phyloP scores from a whole-genome alignment of 2,113 vertebrate species.

The Microcebus murinus region DNA sequence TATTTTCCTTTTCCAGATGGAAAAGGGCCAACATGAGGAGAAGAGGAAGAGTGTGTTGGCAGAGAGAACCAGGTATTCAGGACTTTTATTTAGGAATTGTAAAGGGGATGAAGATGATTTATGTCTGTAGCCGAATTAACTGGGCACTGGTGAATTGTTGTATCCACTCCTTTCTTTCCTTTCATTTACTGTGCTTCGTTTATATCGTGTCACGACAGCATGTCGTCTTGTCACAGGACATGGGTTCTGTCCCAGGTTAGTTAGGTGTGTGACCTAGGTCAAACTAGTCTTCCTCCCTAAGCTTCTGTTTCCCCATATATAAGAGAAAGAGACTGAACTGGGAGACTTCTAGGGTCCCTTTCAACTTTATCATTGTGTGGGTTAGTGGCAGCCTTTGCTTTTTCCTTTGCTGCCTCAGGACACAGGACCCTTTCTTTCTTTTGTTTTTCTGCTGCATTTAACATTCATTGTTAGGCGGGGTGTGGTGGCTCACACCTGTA shows the following conservation, averaged over 20 bases:
- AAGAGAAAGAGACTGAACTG: neutral
- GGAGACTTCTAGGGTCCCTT: neutral
- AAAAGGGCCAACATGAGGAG: too few species aligned
- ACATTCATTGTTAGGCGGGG: neutral
- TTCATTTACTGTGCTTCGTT: neutral
- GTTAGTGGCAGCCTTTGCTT: neutral
- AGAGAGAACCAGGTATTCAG: too few species aligned
- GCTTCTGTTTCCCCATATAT: neutral
- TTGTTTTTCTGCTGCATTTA: neutral
- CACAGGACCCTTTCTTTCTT: neutral
- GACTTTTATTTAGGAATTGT: too few species aligned
- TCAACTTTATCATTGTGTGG: neutral
- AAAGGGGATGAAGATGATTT: too few species aligned
- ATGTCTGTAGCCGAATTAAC: too few species aligned
- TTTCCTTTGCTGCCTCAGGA: neutral
- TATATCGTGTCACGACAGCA: neutral
- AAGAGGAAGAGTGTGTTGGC: too few species aligned
- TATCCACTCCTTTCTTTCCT: too few species aligned
- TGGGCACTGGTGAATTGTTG: too few species aligned
- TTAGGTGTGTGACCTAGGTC: neutral
- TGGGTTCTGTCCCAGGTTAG: neutral
- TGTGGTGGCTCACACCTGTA: too few species aligned
- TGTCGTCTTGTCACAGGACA: neutral
- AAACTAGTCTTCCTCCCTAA: neutral
- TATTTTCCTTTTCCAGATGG: too few species aligned